phyloP scores from a whole-genome alignment of 2,888 invertebrate species.

The Sarcophaga caerulescens region DNA sequence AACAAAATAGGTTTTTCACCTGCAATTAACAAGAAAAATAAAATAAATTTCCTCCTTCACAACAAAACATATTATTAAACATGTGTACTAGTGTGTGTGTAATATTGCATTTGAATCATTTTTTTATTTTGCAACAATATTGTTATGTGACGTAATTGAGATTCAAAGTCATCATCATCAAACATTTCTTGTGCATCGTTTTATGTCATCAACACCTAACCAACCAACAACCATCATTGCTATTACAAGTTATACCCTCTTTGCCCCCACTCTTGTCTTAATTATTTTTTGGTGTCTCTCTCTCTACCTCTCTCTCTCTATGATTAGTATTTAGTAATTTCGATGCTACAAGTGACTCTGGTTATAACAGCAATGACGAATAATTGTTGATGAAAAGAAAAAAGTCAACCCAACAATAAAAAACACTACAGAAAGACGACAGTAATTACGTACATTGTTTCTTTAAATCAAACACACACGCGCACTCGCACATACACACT shows the following conservation, averaged over 20 bases:
- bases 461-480: constrained; percentile 18
- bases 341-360: constrained; percentile 16
- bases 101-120: constrained; percentile 51
- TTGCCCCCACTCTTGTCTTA: neutral
- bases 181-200: constrained; percentile 45
- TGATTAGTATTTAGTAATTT: neutral
- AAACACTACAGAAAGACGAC: neutral
- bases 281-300: neutral
- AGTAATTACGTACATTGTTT: constrained; percentile 52
- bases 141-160: constrained; percentile 47
- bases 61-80: neutral
- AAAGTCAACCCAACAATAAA: neutral
- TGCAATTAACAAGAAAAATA: constrained; percentile 42
- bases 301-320: neutral
- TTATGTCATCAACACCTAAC: constrained; percentile 22
- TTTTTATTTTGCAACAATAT: neutral
- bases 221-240: constrained; percentile 25
- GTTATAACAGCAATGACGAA: constrained; percentile 22
- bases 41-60: constrained; percentile 20
- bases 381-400: neutral
- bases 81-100: neutral
- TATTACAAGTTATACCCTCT: constrained; percentile 8
- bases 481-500: neutral
- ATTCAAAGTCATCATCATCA: constrained; percentile 67
- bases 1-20: constrained; percentile 42